Evolutionary conservation across 2,113 vertebrate genomes (phyloP), one percentile per base, ranked within the genome.

Genomic region (Stomatorhinus ivindoensis): DNA sequence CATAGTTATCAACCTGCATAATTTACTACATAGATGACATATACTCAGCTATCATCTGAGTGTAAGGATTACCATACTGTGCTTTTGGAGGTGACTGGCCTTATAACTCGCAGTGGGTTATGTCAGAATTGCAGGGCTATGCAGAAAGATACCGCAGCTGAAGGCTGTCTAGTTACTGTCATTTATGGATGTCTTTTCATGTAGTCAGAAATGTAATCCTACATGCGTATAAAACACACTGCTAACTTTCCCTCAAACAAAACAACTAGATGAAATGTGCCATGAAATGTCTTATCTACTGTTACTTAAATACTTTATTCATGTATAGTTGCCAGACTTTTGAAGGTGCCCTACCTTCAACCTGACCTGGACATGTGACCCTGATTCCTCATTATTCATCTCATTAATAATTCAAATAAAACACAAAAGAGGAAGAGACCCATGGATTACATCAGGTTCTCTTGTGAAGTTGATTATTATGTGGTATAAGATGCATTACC

Each of bases 121-220:
- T 27, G 88, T 55, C 58, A 46, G 39, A 86, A 89, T 4, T 47
- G 92, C 80, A 85, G 46, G 73, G 80, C 31, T 85, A 19, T 44
- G 65, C 85, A 91, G 86, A 69, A 44, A 89, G 10, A 76, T 86
- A 35, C 24, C 47, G 7, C n/a, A 24, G 47, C 85, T 87, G 50
- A 51, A 87, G n/a, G 48, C 13, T 51, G n/a, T 13, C n/a, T 53
- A 15, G n/a, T 15, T 53, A 35, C 47, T 55, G 48, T 55, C 5
- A 2, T 87, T 86, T 15, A 51, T 50, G 27, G 85, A 53, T 83
- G 42, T 21, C 15, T 42, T 82, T 42, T 82, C 4, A 3, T 42
- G 35, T 8, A 83, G 42, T 83, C 80, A 46, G 31, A 76, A 83
- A 83, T 46, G 44, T 83, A n/a, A 83, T 24, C 69, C 31, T 76